Evolutionary conservation across 2,113 vertebrate genomes (phyloP), one percentile per base, ranked within the genome.

Genomic region (Arothron firmamentum): DNA sequence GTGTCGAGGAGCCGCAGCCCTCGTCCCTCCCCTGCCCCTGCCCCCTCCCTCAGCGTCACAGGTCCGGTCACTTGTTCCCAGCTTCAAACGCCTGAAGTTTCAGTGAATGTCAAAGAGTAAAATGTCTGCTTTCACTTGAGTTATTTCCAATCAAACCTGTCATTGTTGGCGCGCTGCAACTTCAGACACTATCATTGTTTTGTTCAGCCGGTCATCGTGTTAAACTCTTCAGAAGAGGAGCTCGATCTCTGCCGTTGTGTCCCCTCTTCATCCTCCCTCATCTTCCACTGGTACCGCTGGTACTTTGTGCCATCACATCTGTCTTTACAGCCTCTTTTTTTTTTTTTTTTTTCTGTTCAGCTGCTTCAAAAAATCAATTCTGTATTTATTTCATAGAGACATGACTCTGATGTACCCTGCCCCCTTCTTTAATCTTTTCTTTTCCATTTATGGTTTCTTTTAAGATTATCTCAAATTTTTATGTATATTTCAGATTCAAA

Each of bases 371-470:
- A 77, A 85, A 88, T 88, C 75, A 62, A 21, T 83, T 90, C 80
- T 89, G 62, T 91, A 90, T 92, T 91, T 92, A 90, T 91, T 91
- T 88, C 74, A 86, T 77, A 83, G 75, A 59, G 65, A 61, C 64
- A 81, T 82, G 12, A 20, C 58, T 59, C 61, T 78, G 64, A 58
- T 72, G 77, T 42, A 28, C 72, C 64, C 54, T 15, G 42, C 16
- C 19, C 34, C 0, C 12, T 52, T 54, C 38, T 59, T 63, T 78
- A 80, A 69, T 76, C 64, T 63, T 65, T 75, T 78, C 1, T 62
- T 76, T 78, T 83, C 49, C 52, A 46, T 78, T 75, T 69, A 79
- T 66, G 77, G 63, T 79, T 68, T 51, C 71, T 87, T 90, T 83
- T 81, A 88, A 72, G 56, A 74, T 65, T 53, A 19, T 42, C 81